These are phyloP conservation scores for Andricus quercusramuli DNA, from an alignment of 2,888 invertebrate genomes.

Conservation along the genomic window DNA sequence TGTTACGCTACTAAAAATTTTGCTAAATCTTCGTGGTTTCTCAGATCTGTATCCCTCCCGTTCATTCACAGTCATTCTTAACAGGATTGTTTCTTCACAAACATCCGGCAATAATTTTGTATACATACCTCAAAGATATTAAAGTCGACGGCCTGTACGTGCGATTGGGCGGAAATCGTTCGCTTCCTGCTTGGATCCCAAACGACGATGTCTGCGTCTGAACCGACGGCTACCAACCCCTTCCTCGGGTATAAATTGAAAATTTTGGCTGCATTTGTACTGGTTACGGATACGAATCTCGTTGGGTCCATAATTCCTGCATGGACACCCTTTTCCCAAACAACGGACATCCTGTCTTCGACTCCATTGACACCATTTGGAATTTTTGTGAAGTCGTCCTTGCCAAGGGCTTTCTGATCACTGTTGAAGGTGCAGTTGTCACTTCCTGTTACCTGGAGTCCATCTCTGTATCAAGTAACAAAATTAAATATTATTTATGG, in stretches of 20 bases:
- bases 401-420: constrained; percentile 93
- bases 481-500: neutral
- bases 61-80: neutral
- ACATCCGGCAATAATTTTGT: constrained; percentile 42
- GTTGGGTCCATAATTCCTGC: constrained; percentile 94
- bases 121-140: constrained; percentile 94
- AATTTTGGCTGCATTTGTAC: constrained; percentile 97
- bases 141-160: constrained; percentile 95
- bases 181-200: constrained; percentile 95
- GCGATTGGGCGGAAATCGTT: constrained; percentile 93
- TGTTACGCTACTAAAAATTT: neutral
- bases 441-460: constrained; percentile 95
- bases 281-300: constrained; percentile 97
- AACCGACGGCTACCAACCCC: constrained; percentile 94
- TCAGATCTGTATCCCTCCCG: neutral
- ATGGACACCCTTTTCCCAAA: constrained; percentile 97
- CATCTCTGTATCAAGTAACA: constrained; percentile 84
- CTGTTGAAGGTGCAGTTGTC: constrained; percentile 98
- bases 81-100: neutral
- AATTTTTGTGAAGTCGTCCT: constrained; percentile 94
- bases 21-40: neutral
- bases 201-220: constrained; percentile 97
- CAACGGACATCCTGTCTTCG: constrained; percentile 96
- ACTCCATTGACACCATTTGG: constrained; percentile 99
- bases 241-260: constrained; percentile 98